Evolutionary conservation across 2,113 vertebrate species (phyloP), one percentile per base, ranked within the genome.

Genomic region (Apodemus sylvaticus): DNA sequence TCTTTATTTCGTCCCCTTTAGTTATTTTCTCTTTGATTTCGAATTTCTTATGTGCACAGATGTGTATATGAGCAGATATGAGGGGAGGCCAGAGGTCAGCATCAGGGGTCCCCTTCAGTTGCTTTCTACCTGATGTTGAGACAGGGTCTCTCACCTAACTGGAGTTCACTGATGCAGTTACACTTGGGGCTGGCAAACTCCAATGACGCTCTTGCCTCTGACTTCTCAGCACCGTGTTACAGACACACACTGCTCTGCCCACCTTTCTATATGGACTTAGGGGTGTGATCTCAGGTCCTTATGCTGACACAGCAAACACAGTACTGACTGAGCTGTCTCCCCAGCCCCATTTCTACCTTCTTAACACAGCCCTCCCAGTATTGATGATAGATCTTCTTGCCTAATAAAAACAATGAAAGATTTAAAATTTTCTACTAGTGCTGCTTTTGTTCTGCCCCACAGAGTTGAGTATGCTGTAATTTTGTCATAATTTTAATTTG

Each of bases 1-100:
- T 36, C 26, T 86, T 74, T 71, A 71, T 86, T 86, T 74, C 22
- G 42, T 87, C 86, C 39, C 36, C 42, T 58, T 58, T 66, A 78
- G 14, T 78, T 96, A 77, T 85, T 88, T 96, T 76, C 48, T 64
- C 51, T 85, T 94, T 53, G 10, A 31, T 58, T 82, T 91, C 76
- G 19, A 31, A 71, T 62, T 66, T 86, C 60, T 86, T 19, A 39
- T 14, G 24, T 19, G 7, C 24, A 83, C n/a, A 62, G 24, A 11
- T 45, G 58, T 17, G 26, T 31, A 45, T 26, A 85, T 29, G 8
- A 34, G 60, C 4, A 34, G 45, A 34, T 14, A 5, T 12, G 29
- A 39, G 55, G 42, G 13, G 7, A 39, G n/a, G 22, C 55, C 55
- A 42, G n/a, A 42, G 55, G 24, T 42, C 81, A 42, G 2, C 2